These are phyloP conservation scores for Tinea trinotella DNA, from an alignment of 2,888 invertebrate genomes.

Conservation along the genomic window DNA sequence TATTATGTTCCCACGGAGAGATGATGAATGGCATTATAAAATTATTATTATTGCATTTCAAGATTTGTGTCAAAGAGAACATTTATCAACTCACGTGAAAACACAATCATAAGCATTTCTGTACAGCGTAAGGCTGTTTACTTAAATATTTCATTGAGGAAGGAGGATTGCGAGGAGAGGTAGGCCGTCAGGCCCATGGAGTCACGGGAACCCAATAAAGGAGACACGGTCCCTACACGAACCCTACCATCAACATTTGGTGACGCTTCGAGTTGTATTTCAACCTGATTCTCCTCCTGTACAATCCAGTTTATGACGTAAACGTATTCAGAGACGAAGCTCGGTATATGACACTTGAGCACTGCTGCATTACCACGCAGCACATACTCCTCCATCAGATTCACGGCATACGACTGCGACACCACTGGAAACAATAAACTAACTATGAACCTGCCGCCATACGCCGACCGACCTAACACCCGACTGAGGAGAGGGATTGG, in stretches of 20 bases:
- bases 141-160: slow-evolving; percentile 68
- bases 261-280: slow-evolving; percentile 58
- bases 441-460: not conserved
- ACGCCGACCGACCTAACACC: not conserved
- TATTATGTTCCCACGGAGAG: slow-evolving; percentile 15
- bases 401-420: slow-evolving; percentile 89
- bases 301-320: slow-evolving; percentile 89
- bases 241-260: slow-evolving; percentile 49
- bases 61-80: not conserved
- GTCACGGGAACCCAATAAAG: slow-evolving; percentile 39
- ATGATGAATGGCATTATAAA: not conserved
- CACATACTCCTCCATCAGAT: slow-evolving; percentile 94
- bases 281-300: slow-evolving; percentile 74
- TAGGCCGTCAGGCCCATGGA: slow-evolving; percentile 76
- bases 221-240: slow-evolving; percentile 31
- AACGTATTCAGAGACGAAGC: slow-evolving; percentile 93
- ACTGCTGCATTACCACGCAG: slow-evolving; percentile 92
- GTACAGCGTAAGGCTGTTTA: slow-evolving; percentile 55
- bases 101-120: not conserved
- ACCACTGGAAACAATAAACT: slow-evolving; percentile 81
- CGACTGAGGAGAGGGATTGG: not conserved
- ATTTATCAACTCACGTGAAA: not conserved
- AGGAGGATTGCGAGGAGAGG: slow-evolving; percentile 67
- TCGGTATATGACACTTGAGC: slow-evolving; percentile 93
- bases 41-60: not conserved